Evolutionary conservation across 2,888 invertebrate species (phyloP).

Genomic region (Cerceris ruficornis): DNA sequence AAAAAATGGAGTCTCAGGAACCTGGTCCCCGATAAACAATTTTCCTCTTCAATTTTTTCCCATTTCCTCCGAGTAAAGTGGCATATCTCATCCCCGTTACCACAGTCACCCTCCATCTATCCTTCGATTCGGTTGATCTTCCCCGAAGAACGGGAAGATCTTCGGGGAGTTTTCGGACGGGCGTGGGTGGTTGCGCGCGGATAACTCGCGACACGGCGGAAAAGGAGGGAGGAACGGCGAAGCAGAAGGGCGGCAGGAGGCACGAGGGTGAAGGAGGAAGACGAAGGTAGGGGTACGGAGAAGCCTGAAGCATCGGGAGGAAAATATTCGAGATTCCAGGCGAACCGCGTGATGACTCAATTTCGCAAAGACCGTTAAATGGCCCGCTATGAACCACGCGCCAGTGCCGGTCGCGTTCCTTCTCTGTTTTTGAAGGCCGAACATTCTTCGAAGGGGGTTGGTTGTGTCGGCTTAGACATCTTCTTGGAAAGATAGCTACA

Average conservation of each 20-base stretch:
- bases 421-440: conserved; percentile 79
- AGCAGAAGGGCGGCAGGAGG: conserved; percentile 11
- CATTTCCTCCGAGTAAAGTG: no score
- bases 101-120: no score
- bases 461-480: conserved; percentile 47
- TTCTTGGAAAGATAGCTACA: conserved; percentile 39
- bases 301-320: conserved; percentile 82
- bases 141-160: conserved; percentile 10
- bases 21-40: no score
- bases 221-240: conserved; percentile 30
- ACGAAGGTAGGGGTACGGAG: conserved; percentile 34
- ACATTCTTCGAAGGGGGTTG: conserved; percentile 75
- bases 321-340: conserved; percentile 82
- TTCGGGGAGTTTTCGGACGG: conserved; percentile 17
- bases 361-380: conserved; percentile 81
- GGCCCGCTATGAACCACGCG: conserved; percentile 78
- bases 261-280: conserved; percentile 27
- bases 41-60: no score
- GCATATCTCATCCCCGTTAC: no score
- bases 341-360: conserved; percentile 82
- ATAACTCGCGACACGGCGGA: conserved; percentile 18
- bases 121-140: no score
- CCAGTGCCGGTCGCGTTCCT: conserved; percentile 70
- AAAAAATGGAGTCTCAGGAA: no score
- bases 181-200: conserved; percentile 10